Conservation (phyloP, 2,113 vertebrate genomes). For the Globicephala melas region DNA sequence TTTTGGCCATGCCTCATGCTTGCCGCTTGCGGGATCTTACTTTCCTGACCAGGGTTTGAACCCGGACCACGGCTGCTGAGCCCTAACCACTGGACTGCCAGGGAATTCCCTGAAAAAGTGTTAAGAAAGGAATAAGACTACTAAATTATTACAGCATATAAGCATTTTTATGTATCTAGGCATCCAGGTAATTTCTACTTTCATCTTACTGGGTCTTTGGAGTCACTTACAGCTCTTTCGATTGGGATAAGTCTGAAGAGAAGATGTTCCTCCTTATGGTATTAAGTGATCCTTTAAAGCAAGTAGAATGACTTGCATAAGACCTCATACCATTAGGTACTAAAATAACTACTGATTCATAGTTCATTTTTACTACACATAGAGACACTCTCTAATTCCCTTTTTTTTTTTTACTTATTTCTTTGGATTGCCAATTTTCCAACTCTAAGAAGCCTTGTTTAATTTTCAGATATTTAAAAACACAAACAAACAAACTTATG, state of each 20-base stretch:
- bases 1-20: background rate
- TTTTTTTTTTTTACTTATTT: background rate
- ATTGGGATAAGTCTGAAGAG: background rate
- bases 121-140: background rate
- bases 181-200: background rate
- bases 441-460: background rate
- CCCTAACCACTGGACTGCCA: background rate
- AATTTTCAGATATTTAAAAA: conserved; percentile 9
- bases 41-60: background rate
- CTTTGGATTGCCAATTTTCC: background rate
- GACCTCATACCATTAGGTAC: background rate
- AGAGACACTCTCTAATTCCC: background rate
- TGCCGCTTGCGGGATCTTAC: no score
- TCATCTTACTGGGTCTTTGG: background rate
- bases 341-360: background rate
- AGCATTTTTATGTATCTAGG: background rate
- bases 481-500: background rate
- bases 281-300: background rate
- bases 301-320: background rate
- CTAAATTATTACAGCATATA: background rate
- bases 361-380: background rate
- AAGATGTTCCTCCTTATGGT: background rate
- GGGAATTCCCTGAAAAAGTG: background rate
- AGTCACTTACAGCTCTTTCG: background rate
- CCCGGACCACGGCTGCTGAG: background rate